These are phyloP conservation scores for Drosophila ananassae DNA, from an alignment of 1,140 invertebrate species.

Conservation along the genomic window DNA sequence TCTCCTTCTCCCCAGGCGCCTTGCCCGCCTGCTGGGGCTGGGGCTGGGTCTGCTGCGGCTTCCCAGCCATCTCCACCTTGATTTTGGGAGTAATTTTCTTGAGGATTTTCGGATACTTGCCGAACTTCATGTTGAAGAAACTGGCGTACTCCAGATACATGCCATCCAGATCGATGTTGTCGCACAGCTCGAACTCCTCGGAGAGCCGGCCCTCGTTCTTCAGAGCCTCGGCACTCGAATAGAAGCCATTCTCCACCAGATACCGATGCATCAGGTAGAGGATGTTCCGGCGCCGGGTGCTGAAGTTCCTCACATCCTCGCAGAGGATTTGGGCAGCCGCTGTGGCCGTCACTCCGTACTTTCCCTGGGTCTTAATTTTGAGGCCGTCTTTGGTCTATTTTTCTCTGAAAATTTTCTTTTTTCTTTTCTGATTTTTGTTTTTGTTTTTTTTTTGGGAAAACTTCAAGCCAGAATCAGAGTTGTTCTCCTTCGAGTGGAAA, in stretches of 20 bases:
- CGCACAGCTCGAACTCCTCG: conserved; percentile 91
- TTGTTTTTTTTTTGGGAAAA: too few relatives aligned
- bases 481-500: background rate
- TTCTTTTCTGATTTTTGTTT: background rate
- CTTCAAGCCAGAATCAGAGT: background rate
- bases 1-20: background rate
- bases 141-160: conserved; percentile 95
- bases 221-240: conserved; percentile 87
- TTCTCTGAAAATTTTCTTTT: background rate
- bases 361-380: conserved; percentile 63
- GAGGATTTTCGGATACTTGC: conserved; percentile 92
- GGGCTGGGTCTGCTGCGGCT: background rate
- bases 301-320: conserved; percentile 73
- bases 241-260: conserved; percentile 89
- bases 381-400: background rate
- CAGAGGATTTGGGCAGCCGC: conserved; percentile 50
- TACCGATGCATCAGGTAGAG: conserved; percentile 92
- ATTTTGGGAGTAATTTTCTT: conserved; percentile 84
- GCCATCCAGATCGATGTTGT: conserved; percentile 94
- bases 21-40: background rate
- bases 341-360: conserved; percentile 63
- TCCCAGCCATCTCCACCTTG: conserved; percentile 58
- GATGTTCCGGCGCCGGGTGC: conserved; percentile 88
- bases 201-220: conserved; percentile 89
- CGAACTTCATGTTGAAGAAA: conserved; percentile 93